These are phyloP conservation scores for Hydropotes inermis DNA, from an alignment of 2,113 vertebrate species.

Conservation along the genomic window DNA sequence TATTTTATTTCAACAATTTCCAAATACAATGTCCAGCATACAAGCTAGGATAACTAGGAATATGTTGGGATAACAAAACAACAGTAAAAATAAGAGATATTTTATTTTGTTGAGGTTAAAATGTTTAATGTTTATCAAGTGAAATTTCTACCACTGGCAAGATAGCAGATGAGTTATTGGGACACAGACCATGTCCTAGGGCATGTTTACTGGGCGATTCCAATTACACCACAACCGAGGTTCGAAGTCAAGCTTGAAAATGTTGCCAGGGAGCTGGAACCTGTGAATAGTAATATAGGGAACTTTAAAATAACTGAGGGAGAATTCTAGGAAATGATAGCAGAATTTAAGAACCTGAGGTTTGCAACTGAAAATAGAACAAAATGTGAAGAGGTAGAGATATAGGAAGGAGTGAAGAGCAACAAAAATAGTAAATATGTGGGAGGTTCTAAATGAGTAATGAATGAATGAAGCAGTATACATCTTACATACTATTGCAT, in stretches of 20 bases:
- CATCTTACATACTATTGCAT: not conserved
- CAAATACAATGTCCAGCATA: not conserved
- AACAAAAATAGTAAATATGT: not conserved
- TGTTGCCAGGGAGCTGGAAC: not conserved
- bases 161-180: not conserved
- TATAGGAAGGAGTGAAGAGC: not conserved
- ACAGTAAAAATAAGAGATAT: not conserved
- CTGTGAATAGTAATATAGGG: not conserved
- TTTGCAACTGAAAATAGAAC: not conserved
- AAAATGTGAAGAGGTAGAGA: not conserved
- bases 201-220: not conserved
- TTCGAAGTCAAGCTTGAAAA: not conserved
- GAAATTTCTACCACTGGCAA: not conserved
- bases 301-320: not conserved
- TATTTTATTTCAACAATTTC: constrained; percentile 20
- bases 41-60: not conserved
- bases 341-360: not conserved
- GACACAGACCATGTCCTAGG: not conserved
- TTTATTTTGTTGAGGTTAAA: not conserved
- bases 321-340: not conserved
- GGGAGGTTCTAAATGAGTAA: not conserved
- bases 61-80: not conserved
- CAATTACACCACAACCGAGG: not conserved
- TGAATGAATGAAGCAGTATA: not conserved
- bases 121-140: not conserved